These are phyloP conservation scores for Patella caerulea DNA, from an alignment of 2,888 invertebrate species.

Conservation along the genomic window DNA sequence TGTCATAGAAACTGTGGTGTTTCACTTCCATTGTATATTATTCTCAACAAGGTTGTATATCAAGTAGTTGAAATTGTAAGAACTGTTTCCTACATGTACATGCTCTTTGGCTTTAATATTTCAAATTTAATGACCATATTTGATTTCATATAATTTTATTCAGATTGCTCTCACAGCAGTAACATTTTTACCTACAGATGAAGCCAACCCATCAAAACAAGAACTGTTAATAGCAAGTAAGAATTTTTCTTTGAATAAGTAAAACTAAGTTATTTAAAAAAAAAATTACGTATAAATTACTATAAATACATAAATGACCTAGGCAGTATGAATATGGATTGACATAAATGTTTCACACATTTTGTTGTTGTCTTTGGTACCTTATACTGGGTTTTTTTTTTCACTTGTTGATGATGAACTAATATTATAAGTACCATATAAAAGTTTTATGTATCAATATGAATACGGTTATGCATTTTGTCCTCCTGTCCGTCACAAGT, in stretches of 20 bases:
- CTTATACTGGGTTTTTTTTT: constrained; percentile 6
- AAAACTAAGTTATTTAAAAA: background rate
- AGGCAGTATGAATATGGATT: too few species aligned
- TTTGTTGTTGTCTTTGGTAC: background rate
- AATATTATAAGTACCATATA: background rate
- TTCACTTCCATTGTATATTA: too few species aligned
- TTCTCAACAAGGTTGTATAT: background rate
- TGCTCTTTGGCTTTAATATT: background rate
- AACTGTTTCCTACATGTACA: background rate
- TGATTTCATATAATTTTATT: constrained; percentile 49
- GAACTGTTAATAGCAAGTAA: constrained; percentile 83
- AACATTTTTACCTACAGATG: constrained; percentile 87
- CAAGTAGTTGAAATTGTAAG: too few species aligned
- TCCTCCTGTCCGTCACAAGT: background rate
- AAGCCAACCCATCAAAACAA: constrained; percentile 82
- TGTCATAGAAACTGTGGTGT: too few species aligned
- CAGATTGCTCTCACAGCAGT: constrained; percentile 88
- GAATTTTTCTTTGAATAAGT: constrained; percentile 31
- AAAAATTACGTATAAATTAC: background rate
- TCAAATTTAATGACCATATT: background rate
- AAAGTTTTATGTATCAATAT: background rate
- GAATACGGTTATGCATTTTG: background rate
- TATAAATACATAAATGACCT: too few species aligned
- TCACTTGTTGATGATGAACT: background rate
- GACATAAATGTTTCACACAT: too few species aligned